Conservation (phyloP, 1,140 invertebrate genomes). For the Bombus superbus region DNA sequence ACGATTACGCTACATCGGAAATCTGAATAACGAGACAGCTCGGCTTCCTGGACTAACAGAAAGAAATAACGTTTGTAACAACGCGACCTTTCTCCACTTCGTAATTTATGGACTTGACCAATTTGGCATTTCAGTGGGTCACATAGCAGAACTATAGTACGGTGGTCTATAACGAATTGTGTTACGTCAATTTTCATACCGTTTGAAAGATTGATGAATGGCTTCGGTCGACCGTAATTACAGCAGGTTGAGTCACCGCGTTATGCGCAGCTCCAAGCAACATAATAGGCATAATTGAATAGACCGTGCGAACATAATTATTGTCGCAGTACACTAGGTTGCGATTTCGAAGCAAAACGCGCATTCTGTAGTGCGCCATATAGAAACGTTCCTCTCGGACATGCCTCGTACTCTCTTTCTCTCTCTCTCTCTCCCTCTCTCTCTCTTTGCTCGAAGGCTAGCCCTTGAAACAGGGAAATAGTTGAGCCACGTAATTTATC, state of each 20-base stretch:
- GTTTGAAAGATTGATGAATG: slow-evolving; percentile 40
- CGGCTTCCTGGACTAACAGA: no score
- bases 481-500: slow-evolving; percentile 58
- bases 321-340: slow-evolving; percentile 35
- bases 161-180: background rate
- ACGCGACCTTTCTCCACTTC: background rate
- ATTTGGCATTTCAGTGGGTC: background rate
- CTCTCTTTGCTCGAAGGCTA: background rate
- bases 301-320: slow-evolving; percentile 63
- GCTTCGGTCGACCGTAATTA: slow-evolving; percentile 16
- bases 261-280: slow-evolving; percentile 8
- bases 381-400: slow-evolving; percentile 25
- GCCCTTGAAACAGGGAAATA: slow-evolving; percentile 7
- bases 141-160: no score
- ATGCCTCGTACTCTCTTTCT: background rate
- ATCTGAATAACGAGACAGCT: background rate
- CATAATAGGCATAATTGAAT: slow-evolving; percentile 64
- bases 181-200: slow-evolving; percentile 22
- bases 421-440: background rate
- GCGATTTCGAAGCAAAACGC: slow-evolving; percentile 65
- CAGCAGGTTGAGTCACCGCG: background rate
- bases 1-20: background rate
- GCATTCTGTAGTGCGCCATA: slow-evolving; percentile 28
- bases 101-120: background rate
- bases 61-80: no score